phyloP scores from a whole-genome alignment of 2,888 invertebrate genomes.

The Rhogogaster chlorosoma region DNA sequence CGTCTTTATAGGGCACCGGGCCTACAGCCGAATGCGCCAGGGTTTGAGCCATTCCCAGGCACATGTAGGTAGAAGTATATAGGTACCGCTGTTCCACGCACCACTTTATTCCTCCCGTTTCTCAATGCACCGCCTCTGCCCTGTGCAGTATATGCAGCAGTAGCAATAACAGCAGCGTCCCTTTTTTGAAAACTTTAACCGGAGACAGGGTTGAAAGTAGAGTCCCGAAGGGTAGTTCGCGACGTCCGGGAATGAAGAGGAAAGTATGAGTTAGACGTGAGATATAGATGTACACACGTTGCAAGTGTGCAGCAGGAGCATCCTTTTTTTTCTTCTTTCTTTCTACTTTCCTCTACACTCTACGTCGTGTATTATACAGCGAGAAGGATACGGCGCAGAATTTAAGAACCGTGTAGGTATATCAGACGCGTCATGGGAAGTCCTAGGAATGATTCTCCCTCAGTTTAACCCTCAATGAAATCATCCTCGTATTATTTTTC shows the following conservation, averaged over 20 bases:
- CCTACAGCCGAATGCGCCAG: slow-evolving; percentile 41
- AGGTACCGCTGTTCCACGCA: neutral
- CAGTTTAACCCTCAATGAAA: slow-evolving; percentile 56
- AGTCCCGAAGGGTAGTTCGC: neutral
- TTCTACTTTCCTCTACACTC: neutral
- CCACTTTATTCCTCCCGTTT: slow-evolving; percentile 24
- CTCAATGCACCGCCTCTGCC: slow-evolving; percentile 3
- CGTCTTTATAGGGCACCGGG: slow-evolving; percentile 67
- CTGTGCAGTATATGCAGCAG: neutral
- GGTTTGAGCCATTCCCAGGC: slow-evolving; percentile 30
- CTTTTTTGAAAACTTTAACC: neutral
- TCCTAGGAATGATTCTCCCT: slow-evolving; percentile 61
- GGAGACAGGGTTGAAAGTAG: slow-evolving; percentile 31
- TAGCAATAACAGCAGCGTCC: neutral
- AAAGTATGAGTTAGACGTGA: neutral
- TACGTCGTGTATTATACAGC: neutral
- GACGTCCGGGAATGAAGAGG: neutral
- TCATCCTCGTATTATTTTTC: slow-evolving; percentile 69
- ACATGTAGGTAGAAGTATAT: neutral
- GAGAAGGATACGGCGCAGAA: neutral
- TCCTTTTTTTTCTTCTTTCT: neutral
- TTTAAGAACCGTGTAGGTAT: neutral
- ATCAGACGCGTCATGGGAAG: slow-evolving; percentile 64
- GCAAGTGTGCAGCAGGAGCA: neutral
- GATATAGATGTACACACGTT: neutral